A percentile compares a stretch with the other conserved stretches of the same genome.
These are phyloP conservation scores for Pristionchus arcanus DNA, from an alignment of 2,888 invertebrate genomes.

Conservation along the genomic window DNA sequence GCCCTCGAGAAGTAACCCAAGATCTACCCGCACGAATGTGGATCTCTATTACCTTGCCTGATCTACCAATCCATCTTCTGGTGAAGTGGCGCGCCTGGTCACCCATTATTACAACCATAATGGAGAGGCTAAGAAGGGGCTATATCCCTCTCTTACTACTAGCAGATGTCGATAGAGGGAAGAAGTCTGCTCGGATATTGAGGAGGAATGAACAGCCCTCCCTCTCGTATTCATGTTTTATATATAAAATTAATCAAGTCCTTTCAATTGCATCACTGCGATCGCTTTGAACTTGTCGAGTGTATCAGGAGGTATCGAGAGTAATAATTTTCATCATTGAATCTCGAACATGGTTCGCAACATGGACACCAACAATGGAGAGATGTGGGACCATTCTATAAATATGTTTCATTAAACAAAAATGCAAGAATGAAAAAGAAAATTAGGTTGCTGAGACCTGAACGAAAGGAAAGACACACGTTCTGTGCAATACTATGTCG, in stretches of 20 bases:
- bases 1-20: background rate
- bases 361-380: background rate
- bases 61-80: conserved; percentile 22
- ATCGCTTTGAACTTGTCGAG: background rate
- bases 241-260: background rate
- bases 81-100: conserved; percentile 20
- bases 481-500: conserved; percentile 31
- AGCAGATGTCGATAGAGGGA: conserved; percentile 29
- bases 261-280: background rate
- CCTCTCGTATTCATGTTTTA: background rate
- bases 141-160: background rate
- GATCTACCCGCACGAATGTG: background rate
- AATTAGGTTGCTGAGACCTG: conserved; percentile 19
- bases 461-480: conserved; percentile 32
- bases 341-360: conserved; percentile 8
- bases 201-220: background rate
- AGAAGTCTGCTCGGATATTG: background rate
- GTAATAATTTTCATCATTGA: background rate
- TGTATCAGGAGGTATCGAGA: background rate
- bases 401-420: conserved; percentile 32
- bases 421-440: background rate
- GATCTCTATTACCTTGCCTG: background rate
- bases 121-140: background rate
- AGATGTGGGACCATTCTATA: background rate
- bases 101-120: conserved; percentile 22